A percentile compares a stretch with the other conserved stretches of the same genome.
Evolutionary conservation across 2,888 invertebrate species (phyloP).

Genomic region (Cyclophora punctaria): DNA sequence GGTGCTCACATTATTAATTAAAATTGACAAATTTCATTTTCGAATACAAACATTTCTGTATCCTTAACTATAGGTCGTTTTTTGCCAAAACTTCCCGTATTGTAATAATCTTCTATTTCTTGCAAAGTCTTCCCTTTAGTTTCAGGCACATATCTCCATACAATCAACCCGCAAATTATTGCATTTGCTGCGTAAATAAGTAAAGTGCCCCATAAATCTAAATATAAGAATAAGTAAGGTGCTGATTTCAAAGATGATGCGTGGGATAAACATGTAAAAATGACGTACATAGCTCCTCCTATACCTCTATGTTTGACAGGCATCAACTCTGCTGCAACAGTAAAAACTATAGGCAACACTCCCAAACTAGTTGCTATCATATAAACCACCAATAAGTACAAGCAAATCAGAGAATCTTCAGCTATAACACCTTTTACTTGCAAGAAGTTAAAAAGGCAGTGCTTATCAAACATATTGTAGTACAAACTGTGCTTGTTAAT

Average conservation of each 20-base stretch:
- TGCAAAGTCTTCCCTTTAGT: slow-evolving; percentile 17
- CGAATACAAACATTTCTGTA: not conserved
- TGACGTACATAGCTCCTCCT: slow-evolving; percentile 10
- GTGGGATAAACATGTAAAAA: slow-evolving; percentile 9
- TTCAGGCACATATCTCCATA: slow-evolving; percentile 19
- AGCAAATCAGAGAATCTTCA: slow-evolving; percentile 7
- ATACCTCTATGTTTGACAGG: slow-evolving; percentile 14
- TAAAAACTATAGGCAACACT: slow-evolving; percentile 4
- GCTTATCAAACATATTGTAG: not conserved
- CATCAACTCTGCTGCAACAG: slow-evolving; percentile 12
- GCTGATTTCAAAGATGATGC: slow-evolving; percentile 9
- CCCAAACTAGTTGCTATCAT: slow-evolving; percentile 7
- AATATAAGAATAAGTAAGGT: slow-evolving; percentile 10
- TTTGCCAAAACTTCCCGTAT: slow-evolving; percentile 1
- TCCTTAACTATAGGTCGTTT: not conserved
- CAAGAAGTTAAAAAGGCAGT: slow-evolving; percentile 3
- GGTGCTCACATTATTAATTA: too few relatives aligned
- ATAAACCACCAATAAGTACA: slow-evolving; percentile 10
- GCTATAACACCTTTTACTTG: slow-evolving; percentile 5
- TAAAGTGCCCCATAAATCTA: slow-evolving; percentile 11
- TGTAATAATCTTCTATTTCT: slow-evolving; percentile 16
- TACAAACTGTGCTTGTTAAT: not conserved
- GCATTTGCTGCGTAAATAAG: slow-evolving; percentile 7
- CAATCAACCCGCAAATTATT: slow-evolving; percentile 5
- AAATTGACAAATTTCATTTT: not conserved